Evolutionary conservation across 2,797 vertebrate genomes (phyloP), one percentile per base, ranked within the genome.

Genomic region (Sebastes minor): DNA sequence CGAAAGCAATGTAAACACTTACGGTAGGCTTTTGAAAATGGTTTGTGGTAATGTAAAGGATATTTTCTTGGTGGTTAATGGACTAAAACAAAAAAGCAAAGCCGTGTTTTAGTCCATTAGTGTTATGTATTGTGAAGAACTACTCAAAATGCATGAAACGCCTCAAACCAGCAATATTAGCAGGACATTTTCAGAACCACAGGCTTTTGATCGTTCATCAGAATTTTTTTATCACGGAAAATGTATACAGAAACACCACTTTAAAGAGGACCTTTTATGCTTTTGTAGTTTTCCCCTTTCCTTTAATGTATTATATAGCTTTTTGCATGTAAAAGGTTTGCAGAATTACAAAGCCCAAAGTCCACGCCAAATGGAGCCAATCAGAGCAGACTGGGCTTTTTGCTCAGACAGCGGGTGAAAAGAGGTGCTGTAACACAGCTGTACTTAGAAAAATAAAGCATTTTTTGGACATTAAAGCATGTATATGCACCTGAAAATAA

Each of bases 31-130:
- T 72, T 68, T 2, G 11, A 1, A 12, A 81, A 71, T 65, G 53
- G 46, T 23, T 71, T 74, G 68, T 80, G 72, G 33, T 53, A 10
- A 70, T 57, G 18, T 18, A 62, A 76, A 80, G 64, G 13, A 67
- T 27, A 56, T 64, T 61, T 71, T 62, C 56, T 71, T 30, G 20
- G 13, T 62, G 16, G 53, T 56, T 75, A 60, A 82, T 83, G 49
- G 71, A 52, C 16, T 14, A 33, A 74, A 61, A 63, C 18, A 71
- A 63, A 42, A 71, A 61, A 59, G 62, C 4, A 33, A 77, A 75
- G 28, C 4, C 46, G 74, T 67, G 7, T 38, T 76, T 69, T 59
- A 42, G 42, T 64, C 42, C 28, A 57, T 38, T 56, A 49, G 25
- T 62, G 18, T n/a, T 23, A n/a, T 53, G 52, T 53, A 4, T 56